Percentiles rank a stretch among this genome's conserved stretches.
Conservation (phyloP, 2,113 vertebrate species). For the Leptobrachium leishanense region DNA sequence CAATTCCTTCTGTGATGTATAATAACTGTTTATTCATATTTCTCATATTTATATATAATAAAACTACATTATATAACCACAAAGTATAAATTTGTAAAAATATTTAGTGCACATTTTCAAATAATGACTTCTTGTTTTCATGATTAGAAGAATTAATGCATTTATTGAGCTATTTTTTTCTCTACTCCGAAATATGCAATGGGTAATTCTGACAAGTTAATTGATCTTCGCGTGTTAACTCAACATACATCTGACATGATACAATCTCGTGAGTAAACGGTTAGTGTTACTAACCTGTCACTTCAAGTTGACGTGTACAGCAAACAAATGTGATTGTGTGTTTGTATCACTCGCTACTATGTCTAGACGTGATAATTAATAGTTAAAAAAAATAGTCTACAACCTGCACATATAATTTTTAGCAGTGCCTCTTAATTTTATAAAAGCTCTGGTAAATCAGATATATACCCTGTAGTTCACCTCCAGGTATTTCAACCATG, state of each 20-base stretch:
- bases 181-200: not conserved
- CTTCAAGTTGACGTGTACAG: not conserved
- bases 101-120: no score
- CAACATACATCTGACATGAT: not conserved
- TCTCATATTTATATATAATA: no score
- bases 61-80: no score
- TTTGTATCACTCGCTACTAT: not conserved
- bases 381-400: not conserved
- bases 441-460: slow-evolving; percentile 32
- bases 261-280: not conserved
- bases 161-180: not conserved
- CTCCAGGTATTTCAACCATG: slow-evolving; percentile 22
- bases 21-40: no score
- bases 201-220: not conserved
- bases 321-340: not conserved
- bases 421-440: slow-evolving; percentile 26
- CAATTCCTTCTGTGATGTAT: no score
- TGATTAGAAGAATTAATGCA: not conserved
- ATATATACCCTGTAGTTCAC: slow-evolving; percentile 31
- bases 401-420: slow-evolving; percentile 3
- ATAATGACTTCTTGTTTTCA: not conserved
- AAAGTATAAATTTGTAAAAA: no score
- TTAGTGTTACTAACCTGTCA: not conserved
- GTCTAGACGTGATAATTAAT: not conserved
- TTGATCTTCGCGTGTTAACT: not conserved